A percentile compares a stretch with the other conserved stretches of the same genome.
These are phyloP conservation scores for human (Homo sapiens) DNA, from an alignment of 2,113 vertebrate species.

Conservation along the genomic window GRCh38 chr13:66175501-66176000, in stretches of 20 bases:
- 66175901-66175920: not conserved
- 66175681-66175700: too few species aligned
- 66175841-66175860: constrained; percentile 14
- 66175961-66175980: not conserved
- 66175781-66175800: constrained; percentile 1
- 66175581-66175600: too few species aligned
- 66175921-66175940: not conserved
- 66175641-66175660: too few species aligned
- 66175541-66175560: too few species aligned
- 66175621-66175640: too few species aligned
- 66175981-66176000: not conserved
- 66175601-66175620: too few species aligned
- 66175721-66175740: too few species aligned
- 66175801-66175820: constrained; percentile 25
- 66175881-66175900: constrained; percentile 13
- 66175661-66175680: too few species aligned
- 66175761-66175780: not conserved
- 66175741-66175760: not conserved
- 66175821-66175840: constrained; percentile 24
- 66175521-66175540: not conserved
- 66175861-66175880: constrained; percentile 37
- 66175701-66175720: too few species aligned
- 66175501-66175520: not conserved
- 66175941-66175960: not conserved
- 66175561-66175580: too few species aligned